These are phyloP conservation scores for Cyrtorhinus lividipennis DNA, from an alignment of 1,140 invertebrate genomes.

Conservation along the genomic window DNA sequence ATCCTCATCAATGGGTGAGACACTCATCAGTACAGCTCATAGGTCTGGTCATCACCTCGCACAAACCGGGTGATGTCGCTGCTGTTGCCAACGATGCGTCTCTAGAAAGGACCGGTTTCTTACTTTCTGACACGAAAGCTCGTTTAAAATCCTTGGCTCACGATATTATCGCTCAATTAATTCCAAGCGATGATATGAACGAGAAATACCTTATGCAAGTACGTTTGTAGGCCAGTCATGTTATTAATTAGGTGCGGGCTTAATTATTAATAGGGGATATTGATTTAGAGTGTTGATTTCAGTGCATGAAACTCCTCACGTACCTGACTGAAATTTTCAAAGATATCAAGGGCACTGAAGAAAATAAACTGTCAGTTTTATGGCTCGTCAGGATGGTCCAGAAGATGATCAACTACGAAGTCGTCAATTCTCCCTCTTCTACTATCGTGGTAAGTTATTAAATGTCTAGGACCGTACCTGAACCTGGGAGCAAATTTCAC, in stretches of 20 bases:
- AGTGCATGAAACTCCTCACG: slow-evolving; percentile 52
- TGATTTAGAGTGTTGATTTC: slow-evolving; percentile 21
- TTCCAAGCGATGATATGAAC: slow-evolving; percentile 31
- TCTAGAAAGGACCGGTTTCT: slow-evolving; percentile 12
- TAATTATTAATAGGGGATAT: too few relatives aligned
- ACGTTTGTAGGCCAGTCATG: too few relatives aligned
- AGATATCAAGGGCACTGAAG: slow-evolving; percentile 29
- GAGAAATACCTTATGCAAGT: slow-evolving; percentile 30
- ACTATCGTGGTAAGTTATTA: slow-evolving; percentile 42
- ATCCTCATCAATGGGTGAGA: slow-evolving; percentile 60
- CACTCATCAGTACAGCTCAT: slow-evolving; percentile 57
- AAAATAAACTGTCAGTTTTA: slow-evolving; percentile 32
- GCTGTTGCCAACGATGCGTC: slow-evolving; percentile 12
- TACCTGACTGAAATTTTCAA: slow-evolving; percentile 41
- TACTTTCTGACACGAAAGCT: slow-evolving; percentile 17
- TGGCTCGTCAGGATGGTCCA: slow-evolving; percentile 56
- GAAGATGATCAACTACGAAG: slow-evolving; percentile 55
- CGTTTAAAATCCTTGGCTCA: slow-evolving; percentile 23
- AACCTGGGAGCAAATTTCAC: too few relatives aligned
- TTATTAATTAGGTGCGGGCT: too few relatives aligned
- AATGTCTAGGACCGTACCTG: too few relatives aligned
- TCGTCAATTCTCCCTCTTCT: slow-evolving; percentile 37
- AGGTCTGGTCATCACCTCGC: slow-evolving; percentile 46
- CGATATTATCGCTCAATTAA: slow-evolving; percentile 28
- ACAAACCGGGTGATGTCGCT: slow-evolving; percentile 44